Base-by-base conservation (phyloP, 2,888 invertebrate species). In the Callosobruchus maculatus region DNA sequence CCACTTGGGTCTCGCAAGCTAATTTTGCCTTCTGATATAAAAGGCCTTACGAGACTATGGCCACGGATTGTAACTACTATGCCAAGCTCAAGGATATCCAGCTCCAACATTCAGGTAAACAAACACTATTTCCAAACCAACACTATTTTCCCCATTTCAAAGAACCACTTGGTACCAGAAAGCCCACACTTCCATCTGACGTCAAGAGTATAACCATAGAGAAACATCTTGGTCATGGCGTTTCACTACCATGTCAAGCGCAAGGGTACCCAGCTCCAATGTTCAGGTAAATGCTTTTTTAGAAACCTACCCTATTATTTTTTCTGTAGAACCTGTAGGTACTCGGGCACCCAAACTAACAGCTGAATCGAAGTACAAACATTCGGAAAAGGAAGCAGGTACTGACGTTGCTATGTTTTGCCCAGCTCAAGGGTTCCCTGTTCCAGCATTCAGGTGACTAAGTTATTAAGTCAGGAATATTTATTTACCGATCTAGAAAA, bases 401-500 rank as follows among this genome's bases (percentile, higher is more conserved):
- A 69, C 72, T 31, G 76, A 76, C 67, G 70, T 77, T 21, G 74
- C 77, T 13, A 68, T 89, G n/a, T 85, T 89, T 70, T 91, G 91
- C 82, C 89, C 89, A 79, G 90, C 90, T 26, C 90, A 91, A 88
- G 92, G 91, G 70, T 90, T 86, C 80, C 91, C 90, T 9, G 85
- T 88, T 71, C 90, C 90, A 21, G 82, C 84, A 76, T 89, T 88
- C 86, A 88, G 88, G 89, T 90, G 80, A 82, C 21, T 49, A 66
- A 5, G 3, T n/a, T 0, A n/a, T 68, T 26, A 49, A 13, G 18
- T 18, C n/a, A n/a, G n/a, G n/a, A n/a, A n/a, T n/a, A n/a, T n/a
- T n/a, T n/a, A n/a, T n/a, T n/a, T n/a, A n/a, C n/a, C n/a, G n/a
- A n/a, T n/a, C n/a, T n/a, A n/a, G n/a, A n/a, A n/a, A n/a, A n/a